Evolutionary conservation across 2,888 invertebrate species (phyloP), one percentile per base, ranked within the genome.

Genomic region (Lycia hirtaria): DNA sequence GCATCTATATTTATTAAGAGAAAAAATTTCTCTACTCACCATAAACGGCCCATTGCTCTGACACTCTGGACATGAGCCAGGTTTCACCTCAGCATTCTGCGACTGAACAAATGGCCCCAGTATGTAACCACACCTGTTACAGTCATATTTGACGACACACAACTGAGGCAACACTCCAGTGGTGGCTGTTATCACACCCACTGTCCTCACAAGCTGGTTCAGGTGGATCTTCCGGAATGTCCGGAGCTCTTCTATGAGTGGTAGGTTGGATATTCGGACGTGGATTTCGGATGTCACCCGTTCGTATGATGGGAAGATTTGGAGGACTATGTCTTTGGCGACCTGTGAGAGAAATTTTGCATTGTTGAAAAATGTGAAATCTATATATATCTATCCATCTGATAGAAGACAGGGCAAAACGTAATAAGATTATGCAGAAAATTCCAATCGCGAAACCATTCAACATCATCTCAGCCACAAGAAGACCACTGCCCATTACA

Each of bases 21-120:
- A 12, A 12, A 32, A 10, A 3, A 32, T 14, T 32, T 32, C 14
- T 14, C 0, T n/a, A 37, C 86, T 93, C 80, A 96, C 96, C 93
- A 96, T 95, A 86, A 99, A 99, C 0, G 99, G 99, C 0, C 99
- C 99, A 54, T 93, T 92, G 74, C 98, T 98, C 83, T 99, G 99
- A 93, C 99, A 99, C 80, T 99, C 98, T 0, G 99, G 99, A 92
- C 99, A 99, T 0, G 97, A 96, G 0, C 98, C 98, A 0, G 99
- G 99, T 76, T 97, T 97, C 0, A 99, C 96, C 92, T 99, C 99
- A 3, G 96, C 92, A 75, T 96, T 96, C 85, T 98, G 98, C 0
- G 96, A 95, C 89, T 99, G 99, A 12, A 97, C 96, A 81, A 98
- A 99, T 0, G 99, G 99, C 0, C 99, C 99, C 67, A 99, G 89